Conservation (phyloP, 2,888 invertebrate species). For the Anodontia alba region DNA sequence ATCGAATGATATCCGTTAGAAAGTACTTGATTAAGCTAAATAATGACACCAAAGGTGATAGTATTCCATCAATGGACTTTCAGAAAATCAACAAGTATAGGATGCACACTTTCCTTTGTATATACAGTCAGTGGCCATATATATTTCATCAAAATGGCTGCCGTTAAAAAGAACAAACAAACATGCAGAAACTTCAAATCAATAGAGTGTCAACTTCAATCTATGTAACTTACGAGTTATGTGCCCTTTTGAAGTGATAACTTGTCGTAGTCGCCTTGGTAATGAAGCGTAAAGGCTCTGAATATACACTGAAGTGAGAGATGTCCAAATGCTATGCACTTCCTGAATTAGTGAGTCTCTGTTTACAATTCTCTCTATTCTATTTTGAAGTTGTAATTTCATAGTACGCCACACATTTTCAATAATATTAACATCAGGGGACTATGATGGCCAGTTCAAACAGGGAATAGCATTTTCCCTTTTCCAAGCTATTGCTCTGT, state of each 20-base stretch:
- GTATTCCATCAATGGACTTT: no score
- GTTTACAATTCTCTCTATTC: constrained; percentile 3
- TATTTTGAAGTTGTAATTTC: constrained; percentile 16
- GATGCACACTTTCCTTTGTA: no score
- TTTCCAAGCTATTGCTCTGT: not conserved
- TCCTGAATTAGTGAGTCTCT: constrained; percentile 5
- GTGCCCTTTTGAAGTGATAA: not conserved
- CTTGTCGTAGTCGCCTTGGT: constrained; percentile 5
- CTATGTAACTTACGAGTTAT: no score
- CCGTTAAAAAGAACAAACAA: no score
- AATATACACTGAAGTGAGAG: constrained; percentile 1
- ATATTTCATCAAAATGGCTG: no score
- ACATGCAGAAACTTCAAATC: no score
- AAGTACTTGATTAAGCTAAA: no score
- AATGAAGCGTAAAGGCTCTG: constrained; percentile 16
- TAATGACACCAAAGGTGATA: no score
- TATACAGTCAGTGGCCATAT: no score
- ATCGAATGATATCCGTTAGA: no score
- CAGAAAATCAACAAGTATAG: no score
- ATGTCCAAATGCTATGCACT: constrained; percentile 14
- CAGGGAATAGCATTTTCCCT: not conserved
- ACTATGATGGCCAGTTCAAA: constrained; percentile 20
- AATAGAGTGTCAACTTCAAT: no score
- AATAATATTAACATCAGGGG: constrained; percentile 29
- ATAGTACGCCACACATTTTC: constrained; percentile 34